phyloP scores from a whole-genome alignment of 2,888 invertebrate genomes.

The Dryococelus australis region DNA sequence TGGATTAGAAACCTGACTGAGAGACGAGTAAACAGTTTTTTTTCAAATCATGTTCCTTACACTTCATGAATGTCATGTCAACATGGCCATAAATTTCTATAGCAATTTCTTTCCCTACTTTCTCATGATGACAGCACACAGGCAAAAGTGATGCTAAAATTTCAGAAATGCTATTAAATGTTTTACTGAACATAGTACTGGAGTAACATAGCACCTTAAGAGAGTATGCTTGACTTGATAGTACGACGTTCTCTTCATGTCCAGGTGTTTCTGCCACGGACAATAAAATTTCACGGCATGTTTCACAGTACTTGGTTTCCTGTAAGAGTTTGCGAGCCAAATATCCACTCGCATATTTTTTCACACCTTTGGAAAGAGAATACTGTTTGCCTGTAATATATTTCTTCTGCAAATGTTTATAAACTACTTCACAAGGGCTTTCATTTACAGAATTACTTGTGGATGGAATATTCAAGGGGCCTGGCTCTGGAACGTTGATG shows the following conservation, averaged over 20 bases:
- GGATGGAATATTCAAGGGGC: background rate
- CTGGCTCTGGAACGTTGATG: background rate
- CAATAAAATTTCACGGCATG: background rate
- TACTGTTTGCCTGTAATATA: background rate
- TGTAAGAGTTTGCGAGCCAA: too few relatives aligned
- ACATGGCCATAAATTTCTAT: background rate
- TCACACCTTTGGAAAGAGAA: too few relatives aligned
- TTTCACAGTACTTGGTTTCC: too few relatives aligned
- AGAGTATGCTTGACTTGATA: background rate
- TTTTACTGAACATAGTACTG: too few relatives aligned
- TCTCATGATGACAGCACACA: background rate
- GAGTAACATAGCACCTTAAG: background rate
- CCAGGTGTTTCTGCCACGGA: background rate
- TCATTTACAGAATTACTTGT: background rate
- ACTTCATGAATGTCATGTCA: background rate
- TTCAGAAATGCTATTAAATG: too few relatives aligned
- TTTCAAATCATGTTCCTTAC: too few relatives aligned
- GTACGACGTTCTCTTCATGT: background rate
- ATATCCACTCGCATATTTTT: too few relatives aligned
- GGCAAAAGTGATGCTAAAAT: constrained; percentile 16
- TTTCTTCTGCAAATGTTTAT: background rate
- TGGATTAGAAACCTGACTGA: background rate
- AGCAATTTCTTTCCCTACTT: background rate
- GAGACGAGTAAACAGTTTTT: background rate
- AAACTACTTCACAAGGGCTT: background rate